Evolutionary conservation across 2,888 invertebrate genomes (phyloP), one percentile per base, ranked within the genome.

Genomic region (Cetonia aurata): DNA sequence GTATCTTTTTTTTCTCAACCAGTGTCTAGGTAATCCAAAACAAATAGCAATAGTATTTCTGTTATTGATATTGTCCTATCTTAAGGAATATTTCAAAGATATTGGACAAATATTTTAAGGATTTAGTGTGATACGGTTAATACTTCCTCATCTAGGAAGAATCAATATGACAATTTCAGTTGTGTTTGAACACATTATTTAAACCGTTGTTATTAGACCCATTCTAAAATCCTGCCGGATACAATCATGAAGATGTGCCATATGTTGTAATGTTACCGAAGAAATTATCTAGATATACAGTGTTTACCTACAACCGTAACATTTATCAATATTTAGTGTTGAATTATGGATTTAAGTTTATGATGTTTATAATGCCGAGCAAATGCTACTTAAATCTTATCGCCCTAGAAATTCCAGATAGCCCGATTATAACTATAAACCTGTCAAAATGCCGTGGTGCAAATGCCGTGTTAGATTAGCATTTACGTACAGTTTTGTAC

Each of bases 301-400:
- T 65, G 52, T 65, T 65, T 65, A 65, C 62, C 19, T 52, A 71
- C 60, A 67, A 66, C 71, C 69, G 65, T 56, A 55, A 65, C 65
- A 69, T 71, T 70, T 71, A 71, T 71, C 71, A 69, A 71, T 69
- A 71, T 69, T 71, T 71, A 65, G 62, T 69, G 69, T 71, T 71
- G 71, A 69, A 71, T 71, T 71, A 71, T 71, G 71, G 71, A 71
- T 71, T 71, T 71, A 66, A 69, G 62, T 71, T 71, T 69, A 69
- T 69, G 71, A 71, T 69, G 69, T 71, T 69, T 71, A 71, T 71
- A 71, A 71, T 71, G 69, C 67, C 69, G 62, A 62, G 68, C 69
- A 71, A 71, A 69, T 62, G 69, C 71, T 71, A 71, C 71, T 71
- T 71, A 71, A 71, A 71, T 71, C 71, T 71, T 71, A 71, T 71